A percentile compares a stretch with the other conserved stretches of the same genome.
These are phyloP conservation scores for Tragopan temminckii DNA, from an alignment of 2,797 vertebrate species.

Conservation along the genomic window DNA sequence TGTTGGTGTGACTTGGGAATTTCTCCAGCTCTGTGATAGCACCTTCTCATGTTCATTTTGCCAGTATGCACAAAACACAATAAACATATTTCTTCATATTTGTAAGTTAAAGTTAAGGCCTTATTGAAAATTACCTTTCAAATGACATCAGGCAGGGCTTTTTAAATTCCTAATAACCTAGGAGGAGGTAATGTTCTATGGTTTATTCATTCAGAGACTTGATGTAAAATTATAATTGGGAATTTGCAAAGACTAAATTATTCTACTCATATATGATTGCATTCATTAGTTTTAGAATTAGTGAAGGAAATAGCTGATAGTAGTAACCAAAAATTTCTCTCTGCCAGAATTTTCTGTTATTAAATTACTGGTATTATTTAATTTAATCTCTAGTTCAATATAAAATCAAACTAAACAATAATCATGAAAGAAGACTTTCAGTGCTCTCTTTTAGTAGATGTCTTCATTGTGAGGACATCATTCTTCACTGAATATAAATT, in stretches of 20 bases:
- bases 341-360: not conserved
- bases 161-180: not conserved
- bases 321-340: not conserved
- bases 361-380: not conserved
- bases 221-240: constrained; percentile 14
- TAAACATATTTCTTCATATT: not conserved
- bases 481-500: not conserved
- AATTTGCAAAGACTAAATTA: not conserved
- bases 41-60: not conserved
- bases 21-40: not conserved
- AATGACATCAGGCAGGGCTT: not conserved
- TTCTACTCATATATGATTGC: not conserved
- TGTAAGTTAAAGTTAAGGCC: not conserved
- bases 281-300: not conserved
- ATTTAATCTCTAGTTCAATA: not conserved
- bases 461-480: not conserved
- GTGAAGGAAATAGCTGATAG: not conserved
- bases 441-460: not conserved
- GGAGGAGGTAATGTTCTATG: not conserved
- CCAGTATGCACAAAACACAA: not conserved
- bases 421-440: not conserved
- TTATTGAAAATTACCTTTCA: constrained; percentile 14
- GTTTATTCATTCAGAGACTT: not conserved
- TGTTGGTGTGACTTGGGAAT: not conserved
- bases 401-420: not conserved